These are phyloP conservation scores for Crotalus viridis DNA, from an alignment of 2,113 vertebrate genomes.

Conservation along the genomic window DNA sequence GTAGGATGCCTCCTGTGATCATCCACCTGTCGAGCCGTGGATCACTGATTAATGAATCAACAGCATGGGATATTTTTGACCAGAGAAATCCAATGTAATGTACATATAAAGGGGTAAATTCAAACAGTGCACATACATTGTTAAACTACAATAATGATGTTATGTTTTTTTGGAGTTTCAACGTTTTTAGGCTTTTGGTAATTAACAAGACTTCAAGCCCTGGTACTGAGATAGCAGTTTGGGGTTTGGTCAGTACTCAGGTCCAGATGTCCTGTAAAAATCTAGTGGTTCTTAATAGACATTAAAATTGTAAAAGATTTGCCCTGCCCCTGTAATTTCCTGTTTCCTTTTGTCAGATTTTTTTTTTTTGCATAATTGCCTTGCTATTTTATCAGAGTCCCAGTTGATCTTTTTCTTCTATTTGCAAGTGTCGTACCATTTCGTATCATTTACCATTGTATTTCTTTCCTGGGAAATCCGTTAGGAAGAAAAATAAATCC, in stretches of 20 bases:
- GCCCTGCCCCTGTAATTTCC: neutral
- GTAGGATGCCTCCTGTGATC: neutral
- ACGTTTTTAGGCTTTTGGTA: neutral
- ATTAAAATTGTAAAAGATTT: neutral
- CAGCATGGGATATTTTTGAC: neutral
- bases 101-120: neutral
- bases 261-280: neutral
- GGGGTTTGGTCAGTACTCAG: neutral
- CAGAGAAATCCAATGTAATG: too few relatives aligned
- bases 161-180: neutral
- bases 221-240: neutral
- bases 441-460: neutral
- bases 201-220: neutral
- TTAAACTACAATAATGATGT: neutral
- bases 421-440: neutral
- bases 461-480: neutral
- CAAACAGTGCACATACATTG: neutral
- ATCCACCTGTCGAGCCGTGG: neutral
- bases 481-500: neutral
- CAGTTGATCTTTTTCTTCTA: neutral
- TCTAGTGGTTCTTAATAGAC: neutral
- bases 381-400: neutral
- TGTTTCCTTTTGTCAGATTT: neutral
- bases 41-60: neutral
- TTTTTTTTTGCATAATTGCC: neutral